phyloP scores from a whole-genome alignment of 1,140 invertebrate species.

The Diachasma alloeum region DNA sequence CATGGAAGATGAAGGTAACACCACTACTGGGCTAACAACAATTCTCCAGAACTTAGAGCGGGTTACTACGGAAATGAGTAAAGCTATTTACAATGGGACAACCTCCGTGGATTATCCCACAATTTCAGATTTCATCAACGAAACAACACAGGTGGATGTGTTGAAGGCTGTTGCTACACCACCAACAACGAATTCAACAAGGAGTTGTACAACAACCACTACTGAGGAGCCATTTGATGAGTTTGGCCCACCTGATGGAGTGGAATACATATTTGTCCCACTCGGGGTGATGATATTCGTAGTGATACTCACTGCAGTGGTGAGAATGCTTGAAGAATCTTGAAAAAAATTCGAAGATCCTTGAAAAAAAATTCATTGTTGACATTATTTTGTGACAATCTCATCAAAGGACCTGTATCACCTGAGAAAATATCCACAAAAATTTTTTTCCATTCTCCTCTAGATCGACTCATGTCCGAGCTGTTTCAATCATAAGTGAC shows the following conservation, averaged over 20 bases:
- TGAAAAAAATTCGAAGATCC: not conserved
- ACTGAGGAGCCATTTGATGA: slow-evolving; percentile 56
- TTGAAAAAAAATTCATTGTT: not conserved
- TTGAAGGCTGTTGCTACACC: slow-evolving; percentile 18
- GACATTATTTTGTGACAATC: not conserved
- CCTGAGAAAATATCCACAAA: too few species aligned
- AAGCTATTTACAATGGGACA: slow-evolving; percentile 18
- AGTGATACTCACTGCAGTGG: slow-evolving; percentile 61
- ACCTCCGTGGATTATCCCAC: slow-evolving; percentile 14
- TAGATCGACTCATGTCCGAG: too few species aligned
- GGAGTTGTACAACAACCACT: slow-evolving; percentile 35
- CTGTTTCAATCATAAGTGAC: too few species aligned
- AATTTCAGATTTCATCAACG: slow-evolving; percentile 7
- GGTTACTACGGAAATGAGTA: slow-evolving; percentile 27
- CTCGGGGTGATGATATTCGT: slow-evolving; percentile 63
- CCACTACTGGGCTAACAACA: slow-evolving; percentile 10
- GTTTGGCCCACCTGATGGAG: slow-evolving; percentile 60
- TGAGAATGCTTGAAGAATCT: slow-evolving; percentile 39
- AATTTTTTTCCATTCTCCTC: too few species aligned
- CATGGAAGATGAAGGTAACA: slow-evolving; percentile 22
- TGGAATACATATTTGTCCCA: slow-evolving; percentile 64
- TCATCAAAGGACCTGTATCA: too few species aligned
- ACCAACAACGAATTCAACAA: slow-evolving; percentile 2
- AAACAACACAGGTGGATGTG: slow-evolving; percentile 19
- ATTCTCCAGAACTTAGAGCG: slow-evolving; percentile 10